Base-by-base conservation (phyloP, 2,888 invertebrate species). In the Agrotis puta region DNA sequence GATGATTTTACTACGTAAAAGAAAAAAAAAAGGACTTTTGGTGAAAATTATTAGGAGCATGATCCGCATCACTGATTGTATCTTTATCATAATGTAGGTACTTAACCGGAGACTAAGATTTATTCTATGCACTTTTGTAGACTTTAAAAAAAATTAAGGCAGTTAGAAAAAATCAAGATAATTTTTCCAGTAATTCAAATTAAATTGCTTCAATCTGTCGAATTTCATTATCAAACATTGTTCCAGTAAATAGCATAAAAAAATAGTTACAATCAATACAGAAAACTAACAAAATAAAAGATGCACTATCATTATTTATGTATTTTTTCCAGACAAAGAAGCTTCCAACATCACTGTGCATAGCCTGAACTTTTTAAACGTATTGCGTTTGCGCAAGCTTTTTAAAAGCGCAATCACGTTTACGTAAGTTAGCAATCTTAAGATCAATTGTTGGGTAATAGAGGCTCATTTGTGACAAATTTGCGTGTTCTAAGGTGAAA, bases 291-390 rank as follows among this genome's bases (percentile, higher is more conserved):
- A 0, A 18, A 53, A 2, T 0, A 27, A 53, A 18, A 24, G 27
- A 18, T 54, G 3, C 54, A 45, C n/a, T n/a, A n/a, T n/a, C 14
- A 14, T 45, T 45, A 2, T 45, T 45, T 14, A 27, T n/a, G 22
- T 14, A 5, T 3, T 51, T 70, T 51, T 16, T 5, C 54, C 14
- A 48, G 3, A 9, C 13, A 14, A 5, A 24, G 3, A 20, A 18
- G 4, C 16, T 14, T 4, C 24, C 3, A 14, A 4, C 16, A 20
- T 59, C 81, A 67, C 57, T 53, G 57, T 75, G 76, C 67, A 62
- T 80, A 18, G 79, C 79, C 82, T 83, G 81, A 84, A 87, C 87
- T 88, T 88, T 81, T 85, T 81, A 84, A 76, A 70, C 65, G 53
- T 81, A 76, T 73, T 85, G 75, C 71, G 80, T 72, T 83, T 84